phyloP scores from a whole-genome alignment of 2,888 invertebrate genomes.

The Hirudinaria manillensis region DNA sequence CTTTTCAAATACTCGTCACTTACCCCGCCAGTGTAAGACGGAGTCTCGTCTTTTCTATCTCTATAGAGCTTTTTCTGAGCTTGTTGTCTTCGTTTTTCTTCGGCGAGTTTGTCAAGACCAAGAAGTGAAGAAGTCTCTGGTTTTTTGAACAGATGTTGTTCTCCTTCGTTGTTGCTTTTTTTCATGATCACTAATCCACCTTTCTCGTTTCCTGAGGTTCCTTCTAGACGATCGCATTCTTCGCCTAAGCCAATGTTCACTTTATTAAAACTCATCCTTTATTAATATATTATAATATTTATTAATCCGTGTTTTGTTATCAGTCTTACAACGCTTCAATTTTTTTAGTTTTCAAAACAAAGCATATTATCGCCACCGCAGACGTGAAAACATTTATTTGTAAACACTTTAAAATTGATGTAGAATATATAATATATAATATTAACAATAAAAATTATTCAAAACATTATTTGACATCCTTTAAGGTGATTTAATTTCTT shows the following conservation, averaged over 20 bases:
- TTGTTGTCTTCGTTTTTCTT: constrained; percentile 46
- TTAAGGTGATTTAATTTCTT: too few relatives aligned
- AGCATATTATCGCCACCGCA: too few relatives aligned
- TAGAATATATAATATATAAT: too few relatives aligned
- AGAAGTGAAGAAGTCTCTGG: constrained; percentile 46
- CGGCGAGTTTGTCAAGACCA: constrained; percentile 55
- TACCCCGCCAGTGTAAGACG: constrained; percentile 87
- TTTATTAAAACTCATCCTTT: too few relatives aligned
- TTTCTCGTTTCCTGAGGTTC: constrained; percentile 45
- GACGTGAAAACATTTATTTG: too few relatives aligned
- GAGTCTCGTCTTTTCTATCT: constrained; percentile 76
- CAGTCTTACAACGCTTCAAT: too few relatives aligned
- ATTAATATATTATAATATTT: too few relatives aligned
- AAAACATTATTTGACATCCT: too few relatives aligned
- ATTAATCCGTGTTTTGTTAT: too few relatives aligned
- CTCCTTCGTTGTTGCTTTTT: constrained; percentile 43
- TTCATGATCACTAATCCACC: constrained; percentile 54
- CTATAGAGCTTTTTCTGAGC: constrained; percentile 59
- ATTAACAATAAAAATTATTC: too few relatives aligned
- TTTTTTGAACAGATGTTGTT: constrained; percentile 33
- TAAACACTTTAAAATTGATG: too few relatives aligned
- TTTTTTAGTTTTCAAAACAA: too few relatives aligned
- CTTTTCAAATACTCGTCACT: constrained; percentile 71
- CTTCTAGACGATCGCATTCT: constrained; percentile 47
- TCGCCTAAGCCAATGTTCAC: constrained; percentile 6